These are phyloP conservation scores for Karalla daura DNA, from an alignment of 2,797 vertebrate species.

Conservation along the genomic window DNA sequence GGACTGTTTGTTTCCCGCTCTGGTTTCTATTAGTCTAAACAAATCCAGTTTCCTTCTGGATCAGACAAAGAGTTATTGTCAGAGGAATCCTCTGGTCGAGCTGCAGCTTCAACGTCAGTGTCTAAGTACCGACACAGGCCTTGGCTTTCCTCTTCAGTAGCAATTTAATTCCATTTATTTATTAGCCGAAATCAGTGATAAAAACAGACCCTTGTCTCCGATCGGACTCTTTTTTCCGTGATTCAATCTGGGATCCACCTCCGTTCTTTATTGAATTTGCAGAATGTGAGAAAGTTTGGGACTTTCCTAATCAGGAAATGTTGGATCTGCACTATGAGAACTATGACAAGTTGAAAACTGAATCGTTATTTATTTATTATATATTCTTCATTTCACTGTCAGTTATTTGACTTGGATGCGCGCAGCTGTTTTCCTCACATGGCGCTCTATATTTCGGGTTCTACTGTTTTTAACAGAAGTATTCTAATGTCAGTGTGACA, in stretches of 20 bases:
- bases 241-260: constrained; percentile 27
- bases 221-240: constrained; percentile 29
- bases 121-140: not conserved
- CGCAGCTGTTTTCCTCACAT: no score
- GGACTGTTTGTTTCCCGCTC: constrained; percentile 36
- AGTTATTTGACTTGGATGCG: no score
- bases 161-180: constrained; percentile 24
- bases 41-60: constrained; percentile 39
- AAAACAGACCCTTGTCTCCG: constrained; percentile 37
- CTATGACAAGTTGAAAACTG: constrained; percentile 1
- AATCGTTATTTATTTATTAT: constrained; percentile 12
- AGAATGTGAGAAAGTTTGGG: constrained; percentile 5
- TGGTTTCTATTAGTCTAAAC: constrained; percentile 57
- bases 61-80: constrained; percentile 68
- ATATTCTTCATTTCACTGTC: no score
- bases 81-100: constrained; percentile 19
- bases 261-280: constrained; percentile 3
- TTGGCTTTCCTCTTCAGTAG: constrained; percentile 28
- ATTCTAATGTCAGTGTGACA: no score
- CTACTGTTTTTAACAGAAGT: no score
- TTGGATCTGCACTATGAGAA: constrained; percentile 41
- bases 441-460: no score
- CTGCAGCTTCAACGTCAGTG: constrained; percentile 14
- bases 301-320: constrained; percentile 18
- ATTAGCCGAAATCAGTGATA: constrained; percentile 18